Evolutionary conservation across 2,113 vertebrate genomes (phyloP).

Genomic region (Morone saxatilis): DNA sequence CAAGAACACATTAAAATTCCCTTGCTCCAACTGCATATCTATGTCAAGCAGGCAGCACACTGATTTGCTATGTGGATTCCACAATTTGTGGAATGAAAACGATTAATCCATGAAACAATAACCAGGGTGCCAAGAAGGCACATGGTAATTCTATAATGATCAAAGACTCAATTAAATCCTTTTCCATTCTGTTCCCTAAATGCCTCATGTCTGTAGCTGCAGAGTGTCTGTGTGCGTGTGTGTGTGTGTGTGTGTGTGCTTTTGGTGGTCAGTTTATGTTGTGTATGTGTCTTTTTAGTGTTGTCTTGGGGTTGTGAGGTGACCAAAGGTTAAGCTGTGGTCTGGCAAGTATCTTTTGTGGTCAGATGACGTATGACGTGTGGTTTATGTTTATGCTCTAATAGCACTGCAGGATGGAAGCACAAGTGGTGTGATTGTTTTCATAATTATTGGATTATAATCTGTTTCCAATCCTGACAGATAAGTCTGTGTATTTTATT

Average conservation of each 20-base stretch:
- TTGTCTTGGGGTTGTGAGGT: conserved; percentile 28
- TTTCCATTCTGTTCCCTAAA: conserved; percentile 74
- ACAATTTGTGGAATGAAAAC: conserved; percentile 80
- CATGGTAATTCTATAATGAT: conserved; percentile 80
- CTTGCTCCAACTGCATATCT: conserved; percentile 74
- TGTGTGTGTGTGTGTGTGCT: conserved; percentile 12
- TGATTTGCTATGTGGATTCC: conserved; percentile 76
- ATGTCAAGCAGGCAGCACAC: conserved; percentile 71
- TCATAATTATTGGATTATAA: conserved; percentile 44
- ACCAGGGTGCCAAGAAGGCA: conserved; percentile 77
- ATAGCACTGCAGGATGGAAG: conserved; percentile 23
- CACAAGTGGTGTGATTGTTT: conserved; percentile 32
- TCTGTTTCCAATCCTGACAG: conserved; percentile 28
- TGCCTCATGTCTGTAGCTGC: conserved; percentile 62
- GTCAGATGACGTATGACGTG: conserved; percentile 53
- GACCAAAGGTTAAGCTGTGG: conserved; percentile 56
- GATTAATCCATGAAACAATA: conserved; percentile 83
- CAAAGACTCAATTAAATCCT: conserved; percentile 80
- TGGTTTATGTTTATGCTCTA: conserved; percentile 37
- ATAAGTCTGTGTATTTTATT: conserved; percentile 24
- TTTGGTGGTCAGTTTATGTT: conserved; percentile 23
- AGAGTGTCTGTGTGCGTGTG: conserved; percentile 23
- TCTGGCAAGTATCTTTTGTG: conserved; percentile 53
- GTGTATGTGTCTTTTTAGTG: conserved; percentile 16
- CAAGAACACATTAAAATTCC: conserved; percentile 74